Evolutionary conservation across 1,140 invertebrate genomes (phyloP).

Genomic region (Acyrthosiphon pisum): DNA sequence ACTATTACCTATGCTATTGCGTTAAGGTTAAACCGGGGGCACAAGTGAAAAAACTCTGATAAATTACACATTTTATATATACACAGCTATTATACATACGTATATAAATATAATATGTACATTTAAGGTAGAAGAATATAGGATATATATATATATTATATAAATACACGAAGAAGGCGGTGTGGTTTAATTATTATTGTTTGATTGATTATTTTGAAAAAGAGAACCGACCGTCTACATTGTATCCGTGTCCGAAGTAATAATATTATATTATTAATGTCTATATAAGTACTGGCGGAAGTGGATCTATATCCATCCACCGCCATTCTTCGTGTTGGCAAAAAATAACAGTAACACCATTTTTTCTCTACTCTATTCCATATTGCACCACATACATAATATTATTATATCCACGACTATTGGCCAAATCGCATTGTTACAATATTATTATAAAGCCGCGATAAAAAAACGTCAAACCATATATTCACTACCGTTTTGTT

Average conservation of each 20-base stretch:
- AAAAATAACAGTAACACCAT: not conserved
- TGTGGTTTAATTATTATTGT: not conserved
- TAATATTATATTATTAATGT: not conserved
- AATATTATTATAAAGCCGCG: not conserved
- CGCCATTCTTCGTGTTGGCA: not conserved
- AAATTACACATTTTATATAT: not conserved
- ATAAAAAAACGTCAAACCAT: not conserved
- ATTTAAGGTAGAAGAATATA: not conserved
- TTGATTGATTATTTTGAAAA: not conserved
- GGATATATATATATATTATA: too few relatives aligned
- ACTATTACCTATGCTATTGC: not conserved
- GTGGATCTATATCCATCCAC: not conserved
- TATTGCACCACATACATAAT: too few relatives aligned
- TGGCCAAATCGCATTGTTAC: not conserved
- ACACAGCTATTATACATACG: not conserved
- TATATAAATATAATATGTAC: not conserved
- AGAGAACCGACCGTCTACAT: not conserved
- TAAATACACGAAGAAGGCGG: too few relatives aligned
- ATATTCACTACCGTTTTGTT: not conserved
- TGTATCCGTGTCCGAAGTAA: not conserved
- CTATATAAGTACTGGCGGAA: not conserved
- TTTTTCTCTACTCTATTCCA: not conserved
- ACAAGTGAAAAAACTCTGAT: not conserved
- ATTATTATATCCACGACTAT: not conserved
- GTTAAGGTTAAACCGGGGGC: not conserved